These are phyloP conservation scores for Mormoops blainvillei DNA, from an alignment of 2,113 vertebrate species.

Conservation along the genomic window DNA sequence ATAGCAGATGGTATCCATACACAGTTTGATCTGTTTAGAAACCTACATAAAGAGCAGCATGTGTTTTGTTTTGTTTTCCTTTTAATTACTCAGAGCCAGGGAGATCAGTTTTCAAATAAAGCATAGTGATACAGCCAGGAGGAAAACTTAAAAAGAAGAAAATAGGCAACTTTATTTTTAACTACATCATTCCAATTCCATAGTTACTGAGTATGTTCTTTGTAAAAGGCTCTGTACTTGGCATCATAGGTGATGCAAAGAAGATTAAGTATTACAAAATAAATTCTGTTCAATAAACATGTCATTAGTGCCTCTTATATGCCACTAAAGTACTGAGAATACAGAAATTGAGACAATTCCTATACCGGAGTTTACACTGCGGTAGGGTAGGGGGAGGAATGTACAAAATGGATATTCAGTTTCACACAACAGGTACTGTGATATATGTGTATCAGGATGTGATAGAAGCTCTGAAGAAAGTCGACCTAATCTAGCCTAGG, in stretches of 20 bases:
- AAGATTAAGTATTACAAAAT: neutral
- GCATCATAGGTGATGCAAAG: neutral
- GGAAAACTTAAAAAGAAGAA: conserved; percentile 9
- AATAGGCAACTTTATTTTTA: neutral
- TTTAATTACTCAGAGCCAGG: conserved; percentile 70
- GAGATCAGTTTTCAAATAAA: conserved; percentile 63
- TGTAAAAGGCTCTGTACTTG: neutral
- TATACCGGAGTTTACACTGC: neutral
- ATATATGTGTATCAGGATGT: neutral
- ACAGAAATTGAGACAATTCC: neutral
- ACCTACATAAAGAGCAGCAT: conserved; percentile 65
- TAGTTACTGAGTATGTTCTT: neutral
- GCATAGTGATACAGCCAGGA: neutral
- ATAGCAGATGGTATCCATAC: conserved; percentile 63
- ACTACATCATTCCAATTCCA: neutral
- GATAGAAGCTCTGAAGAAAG: neutral
- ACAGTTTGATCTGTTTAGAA: conserved; percentile 71
- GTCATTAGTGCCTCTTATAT: neutral
- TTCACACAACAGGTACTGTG: neutral
- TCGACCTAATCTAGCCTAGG: neutral
- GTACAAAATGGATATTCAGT: neutral
- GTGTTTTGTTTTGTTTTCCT: conserved; percentile 67
- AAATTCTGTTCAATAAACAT: neutral
- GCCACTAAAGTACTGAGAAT: neutral
- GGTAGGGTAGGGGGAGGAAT: neutral